These are phyloP conservation scores for Oreochromis niloticus DNA, from an alignment of 2,113 vertebrate species.

Conservation along the genomic window DNA sequence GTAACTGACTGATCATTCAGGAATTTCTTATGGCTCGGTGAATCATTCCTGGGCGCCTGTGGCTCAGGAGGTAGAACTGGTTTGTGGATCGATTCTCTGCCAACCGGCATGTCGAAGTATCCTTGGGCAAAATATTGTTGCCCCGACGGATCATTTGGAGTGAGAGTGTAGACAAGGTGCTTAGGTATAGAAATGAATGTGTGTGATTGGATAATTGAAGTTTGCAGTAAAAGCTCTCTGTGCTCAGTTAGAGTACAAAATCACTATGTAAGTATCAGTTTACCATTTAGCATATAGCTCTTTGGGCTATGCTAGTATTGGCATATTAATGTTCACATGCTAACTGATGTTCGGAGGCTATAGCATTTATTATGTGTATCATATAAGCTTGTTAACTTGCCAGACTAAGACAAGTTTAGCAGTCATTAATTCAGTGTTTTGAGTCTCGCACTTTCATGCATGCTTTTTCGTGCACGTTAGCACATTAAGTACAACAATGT, in stretches of 20 bases:
- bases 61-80: neutral
- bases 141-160: neutral
- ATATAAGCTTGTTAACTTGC: neutral
- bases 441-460: neutral
- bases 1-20: neutral
- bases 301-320: neutral
- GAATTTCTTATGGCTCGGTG: neutral
- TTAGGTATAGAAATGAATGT: neutral
- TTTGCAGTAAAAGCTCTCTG: neutral
- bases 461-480: neutral
- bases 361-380: neutral
- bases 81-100: neutral
- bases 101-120: neutral
- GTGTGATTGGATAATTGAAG: neutral
- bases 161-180: neutral
- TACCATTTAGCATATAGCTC: neutral
- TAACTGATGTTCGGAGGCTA: neutral
- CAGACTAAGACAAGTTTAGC: neutral
- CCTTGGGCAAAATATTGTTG: neutral
- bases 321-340: neutral
- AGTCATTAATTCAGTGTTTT: neutral
- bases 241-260: neutral
- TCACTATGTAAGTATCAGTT: neutral
- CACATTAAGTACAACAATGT: neutral
- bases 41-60: neutral